Base-by-base conservation (phyloP, 2,797 vertebrate genomes). In the Acanthurus lineatus region DNA sequence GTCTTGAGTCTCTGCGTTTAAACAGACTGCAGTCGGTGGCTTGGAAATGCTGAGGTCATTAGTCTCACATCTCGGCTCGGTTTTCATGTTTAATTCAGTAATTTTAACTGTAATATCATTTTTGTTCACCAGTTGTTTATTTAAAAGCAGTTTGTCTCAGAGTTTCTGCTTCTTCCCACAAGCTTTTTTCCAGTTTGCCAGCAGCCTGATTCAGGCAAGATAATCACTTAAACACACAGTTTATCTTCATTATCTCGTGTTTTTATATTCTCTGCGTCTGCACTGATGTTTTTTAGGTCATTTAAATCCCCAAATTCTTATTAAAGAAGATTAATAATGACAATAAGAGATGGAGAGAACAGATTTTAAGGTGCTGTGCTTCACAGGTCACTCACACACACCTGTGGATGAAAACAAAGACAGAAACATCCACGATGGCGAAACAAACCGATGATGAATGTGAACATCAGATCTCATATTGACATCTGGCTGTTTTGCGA, bases 391-490 rank as follows among this genome's bases (percentile, higher is more conserved):
- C 28, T 19, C 28, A 22, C 49, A 20, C 35, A 59, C 52, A 40
- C 12, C 16, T 10, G 3, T 35, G 58, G 19, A n/a, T 58, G 14
- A 25, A 47, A 69, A 45, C 25, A 47, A 25, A 42, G 17, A 14
- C 47, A 19, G 6, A 57, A 9, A 20, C 16, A 45, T 32, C 56
- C 42, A 0, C 25, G 44, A 44, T n/a, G 17, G 15, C 6, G 60
- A 61, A 59, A 7, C 53, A 42, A 68, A 68, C 57, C 25, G 35
- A 15, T 66, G 61, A 70, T 66, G 11, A 25, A 63, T 25, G 64
- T 69, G 38, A 69, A 25, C 25, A 25, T 25, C 57, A 8, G 48
- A 38, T 56, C 1, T 53, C 9, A 15, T 42, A n/a, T 1, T 56
- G 72, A 48, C 62, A 52, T 58, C 47, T 16, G 20, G 6, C 8